Conservation (phyloP, 2,888 invertebrate species). For the Synanthedon tipuliformis region DNA sequence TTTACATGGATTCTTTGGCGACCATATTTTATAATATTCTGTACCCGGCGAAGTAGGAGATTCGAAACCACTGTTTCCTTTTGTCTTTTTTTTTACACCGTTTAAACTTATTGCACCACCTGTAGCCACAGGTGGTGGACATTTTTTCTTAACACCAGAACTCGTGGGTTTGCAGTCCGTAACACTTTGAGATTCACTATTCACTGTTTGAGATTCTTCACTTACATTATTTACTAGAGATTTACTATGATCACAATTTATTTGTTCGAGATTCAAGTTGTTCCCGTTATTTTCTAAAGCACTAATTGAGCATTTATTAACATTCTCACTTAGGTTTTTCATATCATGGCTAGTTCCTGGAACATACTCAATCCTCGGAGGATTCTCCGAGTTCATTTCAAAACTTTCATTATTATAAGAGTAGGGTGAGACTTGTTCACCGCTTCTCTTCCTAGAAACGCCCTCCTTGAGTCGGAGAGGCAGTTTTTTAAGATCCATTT, state of each 20-base stretch:
- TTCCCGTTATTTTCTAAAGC: constrained; percentile 60
- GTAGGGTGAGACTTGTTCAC: constrained; percentile 58
- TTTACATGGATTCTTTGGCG: constrained; percentile 71
- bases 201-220: constrained; percentile 56
- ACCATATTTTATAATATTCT: constrained; percentile 79
- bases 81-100: constrained; percentile 76
- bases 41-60: constrained; percentile 71
- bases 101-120: constrained; percentile 54
- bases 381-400: constrained; percentile 60
- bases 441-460: constrained; percentile 59
- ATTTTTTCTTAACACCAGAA: constrained; percentile 68
- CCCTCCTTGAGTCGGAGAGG: constrained; percentile 68
- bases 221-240: constrained; percentile 54
- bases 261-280: constrained; percentile 46
- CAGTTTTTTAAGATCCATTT: constrained; percentile 71
- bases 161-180: constrained; percentile 47
- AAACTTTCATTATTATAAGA: constrained; percentile 65
- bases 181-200: constrained; percentile 57
- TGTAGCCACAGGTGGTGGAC: constrained; percentile 68
- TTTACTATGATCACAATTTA: constrained; percentile 64
- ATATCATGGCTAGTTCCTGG: constrained; percentile 54
- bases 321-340: constrained; percentile 60
- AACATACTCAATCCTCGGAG: constrained; percentile 49
- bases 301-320: constrained; percentile 70
- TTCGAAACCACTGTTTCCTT: constrained; percentile 61